Evolutionary conservation across 2,113 vertebrate genomes (phyloP), one percentile per base, ranked within the genome.

Genomic region (Falcunculus frontatus): DNA sequence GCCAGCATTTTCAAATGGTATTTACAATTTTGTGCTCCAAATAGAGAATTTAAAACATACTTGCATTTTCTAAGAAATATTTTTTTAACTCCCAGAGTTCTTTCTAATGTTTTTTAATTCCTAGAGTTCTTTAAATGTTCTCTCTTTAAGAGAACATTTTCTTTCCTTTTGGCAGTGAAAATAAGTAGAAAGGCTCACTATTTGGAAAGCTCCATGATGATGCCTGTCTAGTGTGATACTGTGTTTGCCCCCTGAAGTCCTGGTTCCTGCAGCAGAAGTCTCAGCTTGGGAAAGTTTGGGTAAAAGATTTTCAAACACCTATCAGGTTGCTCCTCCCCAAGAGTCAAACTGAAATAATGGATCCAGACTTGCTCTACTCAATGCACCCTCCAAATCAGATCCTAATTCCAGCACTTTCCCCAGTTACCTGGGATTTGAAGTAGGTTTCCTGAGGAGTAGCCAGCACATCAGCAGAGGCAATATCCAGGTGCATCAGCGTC

Each of bases 371-470:
- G 16, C n/a, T 73, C 59, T 16, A 20, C 39, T 59, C 12, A 1
- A 2, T 30, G 29, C 8, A 59, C 18, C 11, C n/a, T 47, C 68
- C 5, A 6, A 74, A 60, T 29, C n/a, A 49, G 46, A 41, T 10
- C 55, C 60, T n/a, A 67, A 41, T 22, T 62, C 39, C 26, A 46
- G 22, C 4, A 10, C 29, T 37, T 50, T 70, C 49, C 35, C 37
- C 25, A 39, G 79, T 93, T 96, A 99, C 99, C 99, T 99, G 99
- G 95, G 99, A 99, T 97, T 99, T 99, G 97, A 99, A 99, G 96
- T 99, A 99, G 20, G 99, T 99, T 98, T 99, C 99, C 96, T 99
- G 99, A 86, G 99, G 99, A 60, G 99, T 98, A 83, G 98, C 99
- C 33, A 99, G 98, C 59, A 99, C 98, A 4, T 99, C 99, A 16